Base-by-base conservation (phyloP, 2,113 vertebrate species). In the Taxidea taxus region DNA sequence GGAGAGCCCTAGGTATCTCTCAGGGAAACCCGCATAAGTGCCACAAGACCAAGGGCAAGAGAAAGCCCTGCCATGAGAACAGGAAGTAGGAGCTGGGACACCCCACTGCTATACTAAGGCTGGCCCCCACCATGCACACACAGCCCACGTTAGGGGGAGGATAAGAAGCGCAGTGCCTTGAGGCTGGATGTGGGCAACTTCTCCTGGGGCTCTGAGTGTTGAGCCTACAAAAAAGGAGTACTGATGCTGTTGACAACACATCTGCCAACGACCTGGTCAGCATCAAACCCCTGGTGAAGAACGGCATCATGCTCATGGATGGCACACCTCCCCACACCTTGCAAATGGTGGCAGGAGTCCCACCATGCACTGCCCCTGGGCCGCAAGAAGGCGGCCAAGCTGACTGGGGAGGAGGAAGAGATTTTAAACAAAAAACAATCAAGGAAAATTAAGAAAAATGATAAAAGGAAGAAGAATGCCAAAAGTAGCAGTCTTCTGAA, bases 261-360 rank as follows among this genome's bases (percentile, higher is more conserved):
- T 99, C 99, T 87, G 99, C 99, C 99, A 99, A 99, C 0, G 99
- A 99, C 96, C 98, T 99, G 1, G 99, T 99, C 97, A 98, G 99
- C 98, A 99, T 99, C 81, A 99, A 99, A 98, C 99, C 99, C 29
- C 98, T 99, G 98, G 99, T 99, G 98, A 99, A 99, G 99, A 99
- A 99, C 96, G 99, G 99, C 98, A 99, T 99, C 0, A 98, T 99
- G 66, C 99, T 99, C 0, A 85, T 99, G 0, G 99, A 99, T 98
- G 99, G 99, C 97, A 99, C 99, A 70, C 99, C 99, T 0, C 99
- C 98, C 99, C 99, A 54, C 51, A 18, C 16, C 51, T 54, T 54
- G 51, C 51, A 54, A 99, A 87, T 99, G 99, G 99, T 99, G 99
- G 99, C 99, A 99, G 5, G 99, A 99, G 98, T 98, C 99, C 34